Percentiles rank a stretch among this genome's conserved stretches.
Evolutionary conservation across 2,113 vertebrate species (phyloP).

Genomic region (Prietella phreatophila): DNA sequence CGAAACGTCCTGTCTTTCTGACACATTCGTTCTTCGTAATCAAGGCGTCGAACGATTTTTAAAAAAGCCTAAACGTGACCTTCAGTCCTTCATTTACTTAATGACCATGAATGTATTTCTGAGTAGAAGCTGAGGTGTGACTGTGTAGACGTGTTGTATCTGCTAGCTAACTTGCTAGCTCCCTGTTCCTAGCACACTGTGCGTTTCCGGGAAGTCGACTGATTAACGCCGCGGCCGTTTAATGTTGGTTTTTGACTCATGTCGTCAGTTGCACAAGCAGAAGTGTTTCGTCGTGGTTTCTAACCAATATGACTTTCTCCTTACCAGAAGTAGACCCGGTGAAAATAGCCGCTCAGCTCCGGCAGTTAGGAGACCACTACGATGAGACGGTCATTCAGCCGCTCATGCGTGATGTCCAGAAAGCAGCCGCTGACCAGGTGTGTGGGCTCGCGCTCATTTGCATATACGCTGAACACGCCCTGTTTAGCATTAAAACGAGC

Average conservation of each 20-base stretch:
- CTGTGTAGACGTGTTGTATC: not conserved
- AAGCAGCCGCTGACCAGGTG: constrained; percentile 59
- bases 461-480: not conserved
- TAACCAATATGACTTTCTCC: not conserved
- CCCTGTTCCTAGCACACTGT: not conserved
- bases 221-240: too few relatives aligned
- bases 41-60: not conserved
- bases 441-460: not conserved
- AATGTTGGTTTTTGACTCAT: not conserved
- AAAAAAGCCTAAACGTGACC: too few relatives aligned
- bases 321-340: constrained; percentile 58
- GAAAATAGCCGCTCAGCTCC: constrained; percentile 64
- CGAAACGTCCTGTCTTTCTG: not conserved
- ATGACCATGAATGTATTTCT: not conserved
- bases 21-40: not conserved
- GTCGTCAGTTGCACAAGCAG: not conserved
- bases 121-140: not conserved
- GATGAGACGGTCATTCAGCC: constrained; percentile 45
- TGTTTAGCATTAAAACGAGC: not conserved
- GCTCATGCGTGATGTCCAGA: constrained; percentile 41
- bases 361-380: constrained; percentile 58
- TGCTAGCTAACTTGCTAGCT: not conserved
- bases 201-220: not conserved
- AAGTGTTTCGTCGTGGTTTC: not conserved
- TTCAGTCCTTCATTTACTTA: not conserved